Evolutionary conservation across 2,113 vertebrate species (phyloP), one percentile per base, ranked within the genome.

Genomic region (Amphilophus citrinellus): DNA sequence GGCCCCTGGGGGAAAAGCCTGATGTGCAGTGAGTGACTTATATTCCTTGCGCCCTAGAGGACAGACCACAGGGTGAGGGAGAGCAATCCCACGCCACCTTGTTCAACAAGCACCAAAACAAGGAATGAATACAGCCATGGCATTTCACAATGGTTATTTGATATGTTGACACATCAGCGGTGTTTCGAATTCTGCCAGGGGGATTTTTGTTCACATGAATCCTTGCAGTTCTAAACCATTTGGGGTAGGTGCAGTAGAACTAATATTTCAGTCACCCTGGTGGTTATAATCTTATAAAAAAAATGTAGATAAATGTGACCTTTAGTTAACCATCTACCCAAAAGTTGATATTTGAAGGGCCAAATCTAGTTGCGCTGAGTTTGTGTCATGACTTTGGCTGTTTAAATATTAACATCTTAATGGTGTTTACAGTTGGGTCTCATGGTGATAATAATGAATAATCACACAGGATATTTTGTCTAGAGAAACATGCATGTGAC

Each of bases 51-150:
- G 84, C 92, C 94, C 93, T 92, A 73, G 79, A 91, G 92, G 93
- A 93, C 88, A 91, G 91, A 94, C 91, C 90, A 90, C 91, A 93
- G 88, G 93, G 87, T 87, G 91, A 91, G 89, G 87, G 76, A 89
- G 90, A 95, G 92, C 94, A 94, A 95, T 93, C 91, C 93, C 84
- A 91, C 84, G 89, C 92, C 85, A 84, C 84, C 94, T 92, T 95
- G 94, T 95, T 95, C 91, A 94, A 93, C 95, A 95, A 94, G 90
- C 90, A 90, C 78, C 89, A 90, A 84, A 91, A 94, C 92, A 89
- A 90, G 89, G 62, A 88, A 61, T 66, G 84, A 91, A 88, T 85
- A 87, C 84, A 78, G 86, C 91, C 87, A 62, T 77, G 85, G 86
- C 90, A 87, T 93, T 91, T 94, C 90, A 87, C 88, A 90, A 86